Base-by-base conservation (phyloP, 2,797 vertebrate species). In the Decapterus maruadsi region DNA sequence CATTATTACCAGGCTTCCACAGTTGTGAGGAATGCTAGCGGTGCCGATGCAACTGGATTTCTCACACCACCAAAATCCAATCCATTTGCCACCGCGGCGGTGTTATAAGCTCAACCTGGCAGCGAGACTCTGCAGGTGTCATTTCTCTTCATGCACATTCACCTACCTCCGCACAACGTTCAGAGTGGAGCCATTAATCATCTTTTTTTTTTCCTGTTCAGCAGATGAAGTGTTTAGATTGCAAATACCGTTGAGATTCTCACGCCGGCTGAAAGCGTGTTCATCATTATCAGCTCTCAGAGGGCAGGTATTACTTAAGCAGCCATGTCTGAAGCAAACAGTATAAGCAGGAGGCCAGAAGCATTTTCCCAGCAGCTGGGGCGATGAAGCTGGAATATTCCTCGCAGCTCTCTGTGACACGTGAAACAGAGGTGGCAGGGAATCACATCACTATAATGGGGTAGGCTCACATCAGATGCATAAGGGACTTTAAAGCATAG, bases 91-190 rank as follows among this genome's bases (percentile, higher is more conserved):
- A 71, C 42, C 46, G 65, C 34, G 6, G 8, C 12, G 6, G 26
- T 40, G 34, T 45, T 26, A 40, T 26, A 34, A 58, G 42, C 48
- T 61, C 16, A 51, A 26, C 57, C 63, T 16, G 34, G 14, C 45
- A 14, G 26, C 14, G 16, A 65, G 63, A 20, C 31, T 58, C 11
- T 14, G 48, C 20, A 68, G 72, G 48, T 2, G 2, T 62, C 4
- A 66, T 87, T 87, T 72, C 71, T 77, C 75, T 83, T 85, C 68
- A 87, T 85, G 75, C 54, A 36, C n/a, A 31, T 81, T 50, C 68
- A 83, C 78, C 78, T 83, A 72, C 58, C 57, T 78, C 57, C 53
- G 70, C 63, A 66, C 48, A 58, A 70, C 53, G 29, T 59, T 42
- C n/a, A 1, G 20, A 45, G 31, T 53, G 11, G 34, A 70, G 61